Evolutionary conservation across 2,888 invertebrate genomes (phyloP), one percentile per base, ranked within the genome.

Genomic region (Heliconius hortense): DNA sequence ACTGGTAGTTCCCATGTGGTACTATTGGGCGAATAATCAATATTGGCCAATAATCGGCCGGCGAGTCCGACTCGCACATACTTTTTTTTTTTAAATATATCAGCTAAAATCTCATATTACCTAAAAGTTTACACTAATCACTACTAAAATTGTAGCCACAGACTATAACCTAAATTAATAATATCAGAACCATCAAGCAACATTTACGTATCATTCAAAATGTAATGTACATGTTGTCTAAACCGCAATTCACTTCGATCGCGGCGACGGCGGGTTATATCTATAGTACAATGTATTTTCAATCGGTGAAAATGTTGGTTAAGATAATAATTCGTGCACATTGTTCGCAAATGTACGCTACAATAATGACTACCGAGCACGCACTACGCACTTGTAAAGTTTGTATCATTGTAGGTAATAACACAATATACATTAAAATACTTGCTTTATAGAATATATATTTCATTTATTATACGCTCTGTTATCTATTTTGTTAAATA

Each of bases 161-260:
- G 0, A 15, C 43, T 15, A 15, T 15, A 15, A 53, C 21, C 53
- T 53, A 21, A 53, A 53, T 53, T 21, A 53, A 31, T 69, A 31
- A 69, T 48, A 28, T 48, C 21, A n/a, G 10, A 26, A 15, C 53
- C 31, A 68, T 53, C 28, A 28, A 60, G 18, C 39, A 35, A 59
- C 26, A 71, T 39, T 70, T 70, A 59, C 59, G 59, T 69, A 35
- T 73, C 64, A 73, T 75, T 68, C 72, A 76, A 76, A 73, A 73
- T 70, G 18, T 75, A 53, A 69, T 76, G 75, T 71, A 76, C 74
- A 73, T 76, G 64, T 75, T 74, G 77, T 74, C 74, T 73, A 76
- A 77, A 76, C 76, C 79, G 71, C 76, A 77, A 78, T 80, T 76
- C 77, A 77, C 72, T 78, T 77, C 77, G 72, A 73, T 59, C 70